phyloP scores from a whole-genome alignment of 2,797 vertebrate species.

The Ceryle rudis region DNA sequence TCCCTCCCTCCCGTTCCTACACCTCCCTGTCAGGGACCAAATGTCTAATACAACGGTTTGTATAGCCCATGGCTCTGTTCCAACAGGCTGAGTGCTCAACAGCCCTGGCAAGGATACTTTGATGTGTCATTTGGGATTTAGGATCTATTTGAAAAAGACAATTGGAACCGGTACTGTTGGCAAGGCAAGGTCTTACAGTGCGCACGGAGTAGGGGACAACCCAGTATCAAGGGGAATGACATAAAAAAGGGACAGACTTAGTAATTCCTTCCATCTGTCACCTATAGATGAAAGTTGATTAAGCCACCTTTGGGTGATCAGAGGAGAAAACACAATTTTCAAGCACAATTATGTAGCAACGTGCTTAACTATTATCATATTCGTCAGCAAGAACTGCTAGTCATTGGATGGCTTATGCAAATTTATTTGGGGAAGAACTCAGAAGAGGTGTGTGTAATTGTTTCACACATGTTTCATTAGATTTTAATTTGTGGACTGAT shows the following conservation, averaged over 20 bases:
- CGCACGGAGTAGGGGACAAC: not conserved
- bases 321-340: slow-evolving; percentile 13
- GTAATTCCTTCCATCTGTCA: slow-evolving; percentile 33
- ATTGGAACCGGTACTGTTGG: not conserved
- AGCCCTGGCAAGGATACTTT: not conserved
- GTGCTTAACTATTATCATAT: slow-evolving; percentile 7
- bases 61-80: not conserved
- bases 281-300: slow-evolving; percentile 20
- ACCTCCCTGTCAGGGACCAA: not conserved
- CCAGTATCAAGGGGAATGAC: not conserved
- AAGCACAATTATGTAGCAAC: slow-evolving; percentile 32
- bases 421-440: slow-evolving; percentile 8
- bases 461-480: slow-evolving; percentile 57
- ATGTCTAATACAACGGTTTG: not conserved
- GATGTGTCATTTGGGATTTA: not conserved
- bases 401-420: not conserved
- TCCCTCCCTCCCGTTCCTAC: not conserved
- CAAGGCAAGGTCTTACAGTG: not conserved
- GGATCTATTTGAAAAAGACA: not conserved
- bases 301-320: slow-evolving; percentile 21
- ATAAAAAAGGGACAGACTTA: not conserved
- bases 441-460: slow-evolving; percentile 48
- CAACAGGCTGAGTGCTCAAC: not conserved
- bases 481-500: slow-evolving; percentile 52
- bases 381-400: slow-evolving; percentile 12